Percentiles rank a stretch among this genome's conserved stretches.
Conservation (phyloP, 2,888 invertebrate genomes). For the Byasa hedistus region DNA sequence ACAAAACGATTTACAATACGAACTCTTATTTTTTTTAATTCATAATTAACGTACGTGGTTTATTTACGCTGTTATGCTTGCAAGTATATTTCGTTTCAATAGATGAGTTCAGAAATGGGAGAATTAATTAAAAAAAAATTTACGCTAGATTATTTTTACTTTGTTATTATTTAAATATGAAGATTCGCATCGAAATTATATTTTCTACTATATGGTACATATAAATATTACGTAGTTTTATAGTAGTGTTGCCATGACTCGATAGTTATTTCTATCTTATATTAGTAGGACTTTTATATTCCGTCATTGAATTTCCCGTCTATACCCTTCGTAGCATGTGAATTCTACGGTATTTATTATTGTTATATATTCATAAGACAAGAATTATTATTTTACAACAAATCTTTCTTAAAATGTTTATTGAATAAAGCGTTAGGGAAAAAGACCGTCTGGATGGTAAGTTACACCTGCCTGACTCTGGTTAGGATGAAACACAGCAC, state of each 20-base stretch:
- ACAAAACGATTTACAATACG: too few species aligned
- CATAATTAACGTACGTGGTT: too few species aligned
- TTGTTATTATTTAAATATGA: not conserved
- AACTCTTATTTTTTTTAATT: too few species aligned
- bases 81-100: too few species aligned
- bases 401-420: not conserved
- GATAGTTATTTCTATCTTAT: slow-evolving; percentile 42
- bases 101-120: too few species aligned
- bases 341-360: slow-evolving; percentile 22
- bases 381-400: not conserved
- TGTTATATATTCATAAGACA: not conserved
- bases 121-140: not conserved
- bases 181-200: slow-evolving; percentile 26
- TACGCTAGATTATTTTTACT: not conserved
- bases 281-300: slow-evolving; percentile 59
- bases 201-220: slow-evolving; percentile 17
- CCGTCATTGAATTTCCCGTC: slow-evolving; percentile 64
- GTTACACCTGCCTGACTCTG: too few species aligned
- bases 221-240: slow-evolving; percentile 35
- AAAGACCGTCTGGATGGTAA: too few species aligned
- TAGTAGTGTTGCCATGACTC: slow-evolving; percentile 53
- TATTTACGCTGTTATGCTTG: too few species aligned
- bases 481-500: too few species aligned
- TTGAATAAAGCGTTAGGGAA: not conserved
- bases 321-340: slow-evolving; percentile 44